phyloP scores from a whole-genome alignment of 1,140 invertebrate species.

The Thrips palmi region DNA sequence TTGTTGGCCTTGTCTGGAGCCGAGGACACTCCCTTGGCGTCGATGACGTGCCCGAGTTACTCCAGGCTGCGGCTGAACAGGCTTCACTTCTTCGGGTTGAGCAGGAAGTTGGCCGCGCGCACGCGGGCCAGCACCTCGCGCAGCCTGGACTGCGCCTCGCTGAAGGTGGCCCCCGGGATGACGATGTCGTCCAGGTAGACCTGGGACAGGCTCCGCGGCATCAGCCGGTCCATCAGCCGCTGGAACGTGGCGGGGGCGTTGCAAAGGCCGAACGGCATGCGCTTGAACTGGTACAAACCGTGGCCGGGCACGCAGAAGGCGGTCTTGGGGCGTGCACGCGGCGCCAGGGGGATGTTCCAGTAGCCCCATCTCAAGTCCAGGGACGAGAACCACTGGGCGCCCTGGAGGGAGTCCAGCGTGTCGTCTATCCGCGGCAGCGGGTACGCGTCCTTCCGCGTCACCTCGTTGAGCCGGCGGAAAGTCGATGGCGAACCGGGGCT shows the following conservation, averaged over 20 bases:
- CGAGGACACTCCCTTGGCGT: too few species aligned
- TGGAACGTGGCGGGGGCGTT: slow-evolving; percentile 24
- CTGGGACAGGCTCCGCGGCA: slow-evolving; percentile 12
- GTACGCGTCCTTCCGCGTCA: slow-evolving; percentile 23
- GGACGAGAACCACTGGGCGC: slow-evolving; percentile 19
- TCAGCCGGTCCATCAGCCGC: slow-evolving; percentile 19
- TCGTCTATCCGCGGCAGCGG: slow-evolving; percentile 28
- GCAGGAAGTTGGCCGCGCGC: too few species aligned
- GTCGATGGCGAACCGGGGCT: too few species aligned
- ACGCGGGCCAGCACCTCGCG: too few species aligned
- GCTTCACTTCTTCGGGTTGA: too few species aligned
- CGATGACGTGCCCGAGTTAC: too few species aligned
- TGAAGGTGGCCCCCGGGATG: too few species aligned
- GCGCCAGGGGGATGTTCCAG: slow-evolving; percentile 19
- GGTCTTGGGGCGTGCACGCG: slow-evolving; percentile 20
- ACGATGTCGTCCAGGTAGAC: too few species aligned
- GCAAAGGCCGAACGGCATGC: slow-evolving; percentile 25
- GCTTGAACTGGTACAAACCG: slow-evolving; percentile 22
- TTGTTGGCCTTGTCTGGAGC: too few species aligned
- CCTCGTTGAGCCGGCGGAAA: too few species aligned
- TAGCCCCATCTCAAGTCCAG: slow-evolving; percentile 16
- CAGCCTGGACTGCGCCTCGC: too few species aligned
- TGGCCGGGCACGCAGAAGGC: slow-evolving; percentile 24
- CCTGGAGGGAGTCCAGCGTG: slow-evolving; percentile 23
- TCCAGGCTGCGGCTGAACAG: too few species aligned